Evolutionary conservation across 2,888 invertebrate species (phyloP), one percentile per base, ranked within the genome.

Genomic region (Platerodrilus igneus): DNA sequence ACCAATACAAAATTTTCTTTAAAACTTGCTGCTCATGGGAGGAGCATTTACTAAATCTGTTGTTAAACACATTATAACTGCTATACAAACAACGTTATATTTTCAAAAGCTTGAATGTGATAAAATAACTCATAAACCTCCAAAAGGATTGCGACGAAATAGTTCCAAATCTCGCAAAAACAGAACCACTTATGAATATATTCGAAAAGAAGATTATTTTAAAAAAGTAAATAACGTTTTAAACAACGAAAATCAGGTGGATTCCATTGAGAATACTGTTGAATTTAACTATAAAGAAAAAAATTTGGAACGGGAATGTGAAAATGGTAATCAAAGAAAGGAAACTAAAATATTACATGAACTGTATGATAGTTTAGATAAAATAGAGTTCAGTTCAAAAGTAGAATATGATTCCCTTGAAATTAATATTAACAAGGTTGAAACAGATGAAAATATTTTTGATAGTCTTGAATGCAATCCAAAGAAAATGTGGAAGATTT

Each of bases 51-150:
- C n/a, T n/a, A n/a, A n/a, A n/a, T n/a, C n/a, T n/a, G n/a, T n/a
- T n/a, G n/a, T n/a, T n/a, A n/a, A n/a, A n/a, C n/a, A n/a, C n/a
- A n/a, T n/a, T n/a, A n/a, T n/a, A n/a, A n/a, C n/a, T n/a, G n/a
- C n/a, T n/a, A n/a, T n/a, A n/a, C n/a, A n/a, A n/a, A n/a, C n/a
- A n/a, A n/a, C n/a, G n/a, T n/a, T n/a, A n/a, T n/a, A n/a, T n/a
- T n/a, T n/a, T n/a, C n/a, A n/a, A n/a, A n/a, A n/a, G n/a, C n/a
- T n/a, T n/a, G n/a, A n/a, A n/a, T n/a, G n/a, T n/a, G 64, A 66
- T 37, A 66, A 65, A 55, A 79, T 84, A 0, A 78, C 79, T 1
- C 84, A 85, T 52, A 85, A 85, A 55, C 85, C 84, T 1, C 85
- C 84, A 0, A 83, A 84, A 60, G 81, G 83, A 1, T 75, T 78